Percentiles rank a stretch among this genome's conserved stretches.
These are phyloP conservation scores for Candoia aspera DNA, from an alignment of 2,113 vertebrate genomes.

Conservation along the genomic window DNA sequence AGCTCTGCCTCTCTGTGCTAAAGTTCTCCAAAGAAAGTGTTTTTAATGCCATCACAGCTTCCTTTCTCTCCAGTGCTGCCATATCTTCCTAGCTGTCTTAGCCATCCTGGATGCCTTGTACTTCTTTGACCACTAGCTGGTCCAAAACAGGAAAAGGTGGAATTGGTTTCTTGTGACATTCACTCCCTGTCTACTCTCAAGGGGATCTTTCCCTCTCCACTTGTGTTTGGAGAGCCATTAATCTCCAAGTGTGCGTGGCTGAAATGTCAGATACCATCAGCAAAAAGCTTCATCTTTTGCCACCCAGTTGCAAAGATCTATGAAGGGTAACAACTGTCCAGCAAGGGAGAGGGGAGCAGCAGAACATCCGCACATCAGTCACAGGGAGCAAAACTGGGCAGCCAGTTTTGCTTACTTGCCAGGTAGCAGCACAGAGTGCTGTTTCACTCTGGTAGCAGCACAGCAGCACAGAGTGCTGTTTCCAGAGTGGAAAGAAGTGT, in stretches of 20 bases:
- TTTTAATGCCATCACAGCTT: neutral
- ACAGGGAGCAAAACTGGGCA: neutral
- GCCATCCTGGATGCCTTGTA: neutral
- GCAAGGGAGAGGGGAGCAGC: neutral
- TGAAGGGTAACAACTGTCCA: slow-evolving; percentile 26
- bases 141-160: neutral
- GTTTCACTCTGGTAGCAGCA: too few species aligned
- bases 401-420: neutral
- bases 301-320: slow-evolving; percentile 16
- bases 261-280: slow-evolving; percentile 36
- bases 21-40: neutral
- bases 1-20: neutral
- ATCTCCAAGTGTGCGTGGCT: slow-evolving; percentile 12
- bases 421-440: neutral
- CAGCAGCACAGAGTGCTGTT: neutral
- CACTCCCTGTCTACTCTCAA: slow-evolving; percentile 6
- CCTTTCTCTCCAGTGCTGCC: neutral
- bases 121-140: neutral
- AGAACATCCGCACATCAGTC: neutral
- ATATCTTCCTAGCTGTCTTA: neutral
- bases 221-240: slow-evolving; percentile 30
- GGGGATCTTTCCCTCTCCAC: slow-evolving; percentile 26
- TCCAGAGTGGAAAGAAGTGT: too few species aligned
- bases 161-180: neutral
- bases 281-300: slow-evolving; percentile 19